These are phyloP conservation scores for Musca vetustissima DNA, from an alignment of 1,140 invertebrate genomes.

Conservation along the genomic window DNA sequence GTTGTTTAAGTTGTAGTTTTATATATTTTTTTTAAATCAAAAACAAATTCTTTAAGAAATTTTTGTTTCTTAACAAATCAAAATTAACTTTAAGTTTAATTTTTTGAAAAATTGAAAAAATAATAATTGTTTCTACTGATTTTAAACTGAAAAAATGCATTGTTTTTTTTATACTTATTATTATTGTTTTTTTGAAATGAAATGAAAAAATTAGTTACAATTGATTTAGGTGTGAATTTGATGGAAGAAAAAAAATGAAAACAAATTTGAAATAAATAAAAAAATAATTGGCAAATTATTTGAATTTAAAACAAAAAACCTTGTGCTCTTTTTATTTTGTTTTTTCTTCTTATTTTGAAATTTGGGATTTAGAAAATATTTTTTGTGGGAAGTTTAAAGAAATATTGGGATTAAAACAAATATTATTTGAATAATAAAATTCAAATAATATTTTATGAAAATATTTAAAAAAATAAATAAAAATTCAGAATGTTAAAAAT, in stretches of 20 bases:
- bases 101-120: slow-evolving; percentile 15
- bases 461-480: neutral
- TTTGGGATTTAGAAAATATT: neutral
- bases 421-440: neutral
- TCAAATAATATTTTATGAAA: neutral
- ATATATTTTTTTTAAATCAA: neutral
- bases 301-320: neutral
- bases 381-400: neutral
- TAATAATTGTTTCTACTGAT: slow-evolving; percentile 20
- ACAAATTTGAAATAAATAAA: neutral
- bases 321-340: slow-evolving; percentile 14
- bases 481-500: neutral
- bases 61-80: slow-evolving; percentile 25
- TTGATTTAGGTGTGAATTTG: neutral
- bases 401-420: neutral
- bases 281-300: too few relatives aligned
- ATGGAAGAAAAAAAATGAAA: neutral
- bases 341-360: neutral
- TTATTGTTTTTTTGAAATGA: neutral
- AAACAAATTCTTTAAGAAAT: slow-evolving; percentile 19
- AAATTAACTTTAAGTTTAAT: slow-evolving; percentile 32
- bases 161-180: neutral
- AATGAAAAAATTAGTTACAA: neutral
- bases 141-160: neutral
- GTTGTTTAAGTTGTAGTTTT: slow-evolving; percentile 10